Percentiles rank a stretch among this genome's conserved stretches.
phyloP scores from a whole-genome alignment of 2,113 vertebrate genomes.

The Potamarius usumacintae region DNA sequence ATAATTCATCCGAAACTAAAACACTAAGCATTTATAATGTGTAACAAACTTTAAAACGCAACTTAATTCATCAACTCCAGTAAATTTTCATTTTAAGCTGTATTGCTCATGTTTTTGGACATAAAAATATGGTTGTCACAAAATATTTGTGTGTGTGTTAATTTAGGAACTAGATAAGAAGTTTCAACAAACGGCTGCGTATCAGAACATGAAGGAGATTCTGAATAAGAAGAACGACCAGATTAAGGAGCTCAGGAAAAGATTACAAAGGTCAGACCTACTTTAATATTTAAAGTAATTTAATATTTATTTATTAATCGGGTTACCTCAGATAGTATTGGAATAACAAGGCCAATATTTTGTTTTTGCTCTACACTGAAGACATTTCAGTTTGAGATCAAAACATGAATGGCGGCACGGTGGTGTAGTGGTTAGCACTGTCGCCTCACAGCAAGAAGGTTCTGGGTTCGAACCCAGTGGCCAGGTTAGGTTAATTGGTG shows the following conservation, averaged over 20 bases:
- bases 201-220: conserved; percentile 97
- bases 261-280: conserved; percentile 80
- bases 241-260: conserved; percentile 89
- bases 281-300: background rate
- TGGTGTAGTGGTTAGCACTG: too few species aligned
- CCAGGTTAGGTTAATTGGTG: too few species aligned
- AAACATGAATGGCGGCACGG: too few species aligned
- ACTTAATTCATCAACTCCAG: background rate
- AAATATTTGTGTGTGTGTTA: conserved; percentile 27
- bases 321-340: background rate
- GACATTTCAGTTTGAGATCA: background rate
- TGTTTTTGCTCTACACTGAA: background rate
- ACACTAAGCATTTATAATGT: too few species aligned
- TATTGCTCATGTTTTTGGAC: background rate
- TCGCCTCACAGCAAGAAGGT: too few species aligned
- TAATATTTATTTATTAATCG: background rate
- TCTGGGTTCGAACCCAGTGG: too few species aligned
- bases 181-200: conserved; percentile 94
- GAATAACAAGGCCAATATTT: background rate
- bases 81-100: background rate
- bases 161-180: conserved; percentile 91
- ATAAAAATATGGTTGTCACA: background rate
- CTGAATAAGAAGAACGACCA: conserved; percentile 94
- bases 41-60: background rate
- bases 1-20: too few species aligned